phyloP scores from a whole-genome alignment of 2,797 vertebrate genomes.

The Notamacropus eugenii region DNA sequence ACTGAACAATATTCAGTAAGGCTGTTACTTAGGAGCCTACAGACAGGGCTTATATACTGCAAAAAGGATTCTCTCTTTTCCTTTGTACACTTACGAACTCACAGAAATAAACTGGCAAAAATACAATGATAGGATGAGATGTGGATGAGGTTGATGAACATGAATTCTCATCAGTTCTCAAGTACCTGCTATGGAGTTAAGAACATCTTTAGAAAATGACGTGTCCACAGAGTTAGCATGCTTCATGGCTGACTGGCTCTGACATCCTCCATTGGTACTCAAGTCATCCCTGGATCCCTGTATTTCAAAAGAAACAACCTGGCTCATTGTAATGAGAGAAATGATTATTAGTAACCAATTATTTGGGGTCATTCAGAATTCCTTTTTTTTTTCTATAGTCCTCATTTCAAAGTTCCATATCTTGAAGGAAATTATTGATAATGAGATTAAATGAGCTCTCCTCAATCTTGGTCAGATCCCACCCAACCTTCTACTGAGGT shows the following conservation, averaged over 20 bases:
- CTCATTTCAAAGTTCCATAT: no score
- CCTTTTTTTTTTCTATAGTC: not conserved
- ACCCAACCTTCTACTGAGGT: not conserved
- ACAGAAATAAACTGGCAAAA: not conserved
- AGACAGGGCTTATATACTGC: not conserved
- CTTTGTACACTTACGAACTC: not conserved
- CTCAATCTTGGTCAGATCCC: not conserved
- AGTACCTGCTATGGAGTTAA: slow-evolving; percentile 98
- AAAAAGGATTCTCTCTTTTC: not conserved
- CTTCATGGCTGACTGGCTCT: slow-evolving; percentile 89
- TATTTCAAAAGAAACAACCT: slow-evolving; percentile 50
- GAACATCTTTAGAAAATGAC: slow-evolving; percentile 98
- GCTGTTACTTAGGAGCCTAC: not conserved
- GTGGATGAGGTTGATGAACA: slow-evolving; percentile 69
- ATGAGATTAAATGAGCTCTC: not conserved
- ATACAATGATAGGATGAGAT: slow-evolving; percentile 40
- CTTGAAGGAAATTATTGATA: no score
- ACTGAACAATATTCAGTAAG: not conserved
- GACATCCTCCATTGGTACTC: slow-evolving; percentile 90
- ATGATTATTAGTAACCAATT: not conserved
- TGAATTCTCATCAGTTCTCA: not conserved
- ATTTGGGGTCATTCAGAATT: not conserved
- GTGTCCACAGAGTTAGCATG: slow-evolving; percentile 96
- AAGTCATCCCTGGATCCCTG: slow-evolving; percentile 98
- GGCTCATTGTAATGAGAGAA: not conserved